Percentiles rank a stretch among this genome's conserved stretches.
These are phyloP conservation scores for Aegypius monachus DNA, from an alignment of 2,113 vertebrate genomes.

Conservation along the genomic window DNA sequence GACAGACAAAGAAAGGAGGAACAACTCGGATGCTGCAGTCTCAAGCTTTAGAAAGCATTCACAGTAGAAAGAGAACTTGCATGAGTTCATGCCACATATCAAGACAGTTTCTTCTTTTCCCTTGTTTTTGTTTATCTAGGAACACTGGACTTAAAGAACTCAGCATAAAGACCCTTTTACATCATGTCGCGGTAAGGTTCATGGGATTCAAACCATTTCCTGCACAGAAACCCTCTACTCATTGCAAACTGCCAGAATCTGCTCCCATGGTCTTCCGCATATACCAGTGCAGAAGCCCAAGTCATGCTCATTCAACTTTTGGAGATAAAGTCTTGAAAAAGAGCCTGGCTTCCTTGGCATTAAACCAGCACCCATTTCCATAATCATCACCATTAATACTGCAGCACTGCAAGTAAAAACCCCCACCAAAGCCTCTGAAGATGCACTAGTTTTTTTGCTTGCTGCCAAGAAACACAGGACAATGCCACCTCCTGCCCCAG, in stretches of 20 bases:
- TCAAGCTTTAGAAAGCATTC: not conserved
- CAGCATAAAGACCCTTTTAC: not conserved
- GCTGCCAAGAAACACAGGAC: not conserved
- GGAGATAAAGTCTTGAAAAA: not conserved
- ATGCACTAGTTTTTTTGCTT: not conserved
- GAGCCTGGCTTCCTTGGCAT: not conserved
- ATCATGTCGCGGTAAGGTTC: not conserved
- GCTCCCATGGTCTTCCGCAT: not conserved
- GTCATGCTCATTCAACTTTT: not conserved
- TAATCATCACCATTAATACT: not conserved
- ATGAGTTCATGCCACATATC: accelerated
- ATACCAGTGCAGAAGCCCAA: not conserved
- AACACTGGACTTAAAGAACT: not conserved
- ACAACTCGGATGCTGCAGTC: not conserved
- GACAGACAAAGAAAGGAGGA: not conserved
- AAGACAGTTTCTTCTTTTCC: not conserved
- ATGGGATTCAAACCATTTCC: not conserved
- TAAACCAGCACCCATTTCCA: not conserved
- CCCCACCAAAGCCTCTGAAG: not conserved
- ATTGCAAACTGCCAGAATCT: not conserved
- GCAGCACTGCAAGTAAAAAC: not conserved
- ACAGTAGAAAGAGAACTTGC: not conserved
- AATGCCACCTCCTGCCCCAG: not conserved
- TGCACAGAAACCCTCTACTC: not conserved
- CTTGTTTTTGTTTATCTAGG: not conserved